Conservation (phyloP, 2,888 invertebrate genomes). For the Drosophila pseudotalamancana region DNA sequence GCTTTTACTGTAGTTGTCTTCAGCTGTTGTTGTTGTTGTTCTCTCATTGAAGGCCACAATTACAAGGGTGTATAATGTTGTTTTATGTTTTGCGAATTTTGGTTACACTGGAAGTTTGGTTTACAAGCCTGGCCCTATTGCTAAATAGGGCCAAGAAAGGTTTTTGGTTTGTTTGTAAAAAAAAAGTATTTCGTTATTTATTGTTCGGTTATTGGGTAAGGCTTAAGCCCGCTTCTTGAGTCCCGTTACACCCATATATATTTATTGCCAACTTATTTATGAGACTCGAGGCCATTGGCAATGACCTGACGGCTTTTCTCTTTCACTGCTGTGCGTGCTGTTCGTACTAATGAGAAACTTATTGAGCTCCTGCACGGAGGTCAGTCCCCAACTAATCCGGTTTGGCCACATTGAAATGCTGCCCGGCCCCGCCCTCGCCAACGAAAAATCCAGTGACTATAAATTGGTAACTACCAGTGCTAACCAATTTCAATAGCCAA, state of each 20-base stretch:
- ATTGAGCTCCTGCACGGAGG: conserved; percentile 18
- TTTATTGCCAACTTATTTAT: conserved; percentile 66
- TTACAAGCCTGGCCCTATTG: conserved; percentile 7
- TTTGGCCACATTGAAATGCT: conserved; percentile 23
- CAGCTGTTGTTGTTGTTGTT: conserved; percentile 16
- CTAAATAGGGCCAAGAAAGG: conserved; percentile 19
- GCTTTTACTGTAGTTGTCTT: conserved; percentile 15
- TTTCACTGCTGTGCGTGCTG: conserved; percentile 42
- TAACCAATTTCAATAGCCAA: conserved; percentile 40
- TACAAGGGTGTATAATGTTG: conserved; percentile 63
- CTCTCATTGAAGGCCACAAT: conserved; percentile 55
- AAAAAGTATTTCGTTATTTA: conserved; percentile 54
- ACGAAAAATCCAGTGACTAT: conserved; percentile 15
- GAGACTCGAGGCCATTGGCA: conserved; percentile 31
- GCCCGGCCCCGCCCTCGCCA: not conserved
- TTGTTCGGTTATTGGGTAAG: conserved; percentile 24
- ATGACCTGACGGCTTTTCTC: conserved; percentile 33
- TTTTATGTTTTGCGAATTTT: conserved; percentile 50
- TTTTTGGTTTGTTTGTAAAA: conserved; percentile 30
- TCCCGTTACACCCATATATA: conserved; percentile 38
- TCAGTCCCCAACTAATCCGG: conserved; percentile 22
- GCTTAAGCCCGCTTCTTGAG: conserved; percentile 9
- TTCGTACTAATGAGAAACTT: conserved; percentile 65
- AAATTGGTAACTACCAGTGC: conserved; percentile 24
- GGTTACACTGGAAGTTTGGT: conserved; percentile 2